Percentiles rank a stretch among this genome's conserved stretches.
phyloP scores from a whole-genome alignment of 37 sponge, comb jelly and placozoan genomes.

The Axinella damicornis region DNA sequence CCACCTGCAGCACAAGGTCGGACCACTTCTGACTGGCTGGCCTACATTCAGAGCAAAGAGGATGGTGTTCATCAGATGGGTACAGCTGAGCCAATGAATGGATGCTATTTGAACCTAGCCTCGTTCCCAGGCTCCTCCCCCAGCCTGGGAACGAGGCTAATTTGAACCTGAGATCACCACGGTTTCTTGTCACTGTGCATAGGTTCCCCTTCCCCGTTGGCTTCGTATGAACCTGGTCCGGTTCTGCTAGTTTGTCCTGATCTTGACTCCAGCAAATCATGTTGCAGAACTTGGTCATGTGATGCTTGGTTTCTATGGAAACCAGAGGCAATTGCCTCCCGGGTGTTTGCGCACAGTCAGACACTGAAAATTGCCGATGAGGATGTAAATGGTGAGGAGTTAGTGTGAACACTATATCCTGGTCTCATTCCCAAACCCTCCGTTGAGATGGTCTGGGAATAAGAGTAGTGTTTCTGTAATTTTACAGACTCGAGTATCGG shows the following conservation, averaged over 20 bases:
- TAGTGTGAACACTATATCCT: too few relatives aligned
- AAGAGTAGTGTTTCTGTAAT: too few relatives aligned
- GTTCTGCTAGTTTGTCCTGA: conserved; percentile 18
- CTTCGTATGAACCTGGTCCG: conserved; percentile 39
- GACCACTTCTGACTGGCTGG: conserved; percentile 32
- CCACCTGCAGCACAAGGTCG: background rate
- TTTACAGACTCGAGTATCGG: too few relatives aligned
- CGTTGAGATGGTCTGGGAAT: too few relatives aligned
- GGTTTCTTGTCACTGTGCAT: too few relatives aligned
- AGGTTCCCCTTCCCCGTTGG: conserved; percentile 16
- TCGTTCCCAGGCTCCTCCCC: too few relatives aligned
- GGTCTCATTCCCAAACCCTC: too few relatives aligned
- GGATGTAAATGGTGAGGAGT: background rate
- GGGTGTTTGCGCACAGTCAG: background rate
- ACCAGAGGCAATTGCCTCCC: conserved; percentile 33
- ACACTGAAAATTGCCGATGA: background rate
- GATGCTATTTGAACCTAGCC: background rate
- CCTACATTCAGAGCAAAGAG: background rate
- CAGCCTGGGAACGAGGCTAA: too few relatives aligned
- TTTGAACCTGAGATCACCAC: background rate
- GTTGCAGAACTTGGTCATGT: conserved; percentile 16
- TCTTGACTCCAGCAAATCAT: too few relatives aligned
- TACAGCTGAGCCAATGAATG: too few relatives aligned
- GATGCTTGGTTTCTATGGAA: conserved; percentile 70
- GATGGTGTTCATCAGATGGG: too few relatives aligned